A percentile compares a stretch with the other conserved stretches of the same genome.
phyloP scores from a whole-genome alignment of 2,113 vertebrate species.

The Piliocolobus tephrosceles region DNA sequence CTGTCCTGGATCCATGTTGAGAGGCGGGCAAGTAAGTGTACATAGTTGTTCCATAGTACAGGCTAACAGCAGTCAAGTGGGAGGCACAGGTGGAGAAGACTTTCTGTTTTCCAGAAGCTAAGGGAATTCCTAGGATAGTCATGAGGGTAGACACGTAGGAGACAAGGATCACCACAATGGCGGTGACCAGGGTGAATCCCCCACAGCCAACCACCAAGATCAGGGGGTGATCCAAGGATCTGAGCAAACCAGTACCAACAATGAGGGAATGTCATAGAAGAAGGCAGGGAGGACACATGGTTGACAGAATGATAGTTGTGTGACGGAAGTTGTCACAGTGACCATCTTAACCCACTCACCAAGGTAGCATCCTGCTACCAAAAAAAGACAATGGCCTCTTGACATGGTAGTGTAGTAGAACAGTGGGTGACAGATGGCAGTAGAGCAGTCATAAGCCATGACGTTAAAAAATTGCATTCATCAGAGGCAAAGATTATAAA shows the following conservation, averaged over 20 bases:
- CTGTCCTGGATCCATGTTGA: not conserved
- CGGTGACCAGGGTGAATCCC: constrained; percentile 37
- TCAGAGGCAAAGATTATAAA: constrained; percentile 79
- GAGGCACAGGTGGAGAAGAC: constrained; percentile 57
- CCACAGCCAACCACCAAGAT: constrained; percentile 44
- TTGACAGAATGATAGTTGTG: constrained; percentile 76
- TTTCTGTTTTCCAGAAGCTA: constrained; percentile 53
- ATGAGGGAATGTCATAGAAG: constrained; percentile 81
- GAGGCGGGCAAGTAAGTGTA: constrained; percentile 54
- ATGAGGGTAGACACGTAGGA: constrained; percentile 46
- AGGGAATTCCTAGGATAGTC: constrained; percentile 52
- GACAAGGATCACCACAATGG: constrained; percentile 47
- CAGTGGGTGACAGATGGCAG: constrained; percentile 81
- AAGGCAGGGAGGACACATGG: constrained; percentile 63
- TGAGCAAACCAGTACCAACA: constrained; percentile 77
- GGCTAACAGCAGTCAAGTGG: constrained; percentile 32
- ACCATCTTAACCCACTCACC: constrained; percentile 68
- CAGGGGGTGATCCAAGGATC: constrained; percentile 57
- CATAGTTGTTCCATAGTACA: constrained; percentile 66
- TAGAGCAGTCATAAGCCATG: constrained; percentile 84
- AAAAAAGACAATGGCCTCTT: constrained; percentile 12
- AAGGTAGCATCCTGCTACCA: constrained; percentile 69
- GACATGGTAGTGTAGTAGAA: constrained; percentile 81
- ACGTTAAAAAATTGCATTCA: constrained; percentile 81
- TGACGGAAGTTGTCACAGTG: constrained; percentile 62